phyloP scores from a whole-genome alignment of 37 sponge, comb jelly and placozoan genomes.

The Cliona cf. orientalis region DNA sequence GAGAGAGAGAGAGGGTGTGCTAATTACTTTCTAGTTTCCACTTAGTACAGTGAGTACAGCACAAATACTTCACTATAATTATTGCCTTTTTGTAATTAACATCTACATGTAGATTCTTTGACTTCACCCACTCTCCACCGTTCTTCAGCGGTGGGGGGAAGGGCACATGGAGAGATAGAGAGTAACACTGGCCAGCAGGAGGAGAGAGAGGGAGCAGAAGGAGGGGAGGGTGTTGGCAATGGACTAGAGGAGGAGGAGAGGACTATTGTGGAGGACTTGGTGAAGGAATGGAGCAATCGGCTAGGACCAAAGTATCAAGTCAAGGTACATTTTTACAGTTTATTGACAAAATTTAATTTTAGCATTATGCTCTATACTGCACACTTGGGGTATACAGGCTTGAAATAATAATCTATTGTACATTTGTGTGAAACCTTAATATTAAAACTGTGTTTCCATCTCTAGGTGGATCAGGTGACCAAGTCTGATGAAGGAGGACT shows the following conservation, averaged over 20 bases:
- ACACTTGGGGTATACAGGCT: not conserved
- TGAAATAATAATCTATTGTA: not conserved
- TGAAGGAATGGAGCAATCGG: constrained; percentile 32
- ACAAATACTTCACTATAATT: too few relatives aligned
- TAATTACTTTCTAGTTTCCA: too few relatives aligned
- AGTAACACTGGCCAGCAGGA: too few relatives aligned
- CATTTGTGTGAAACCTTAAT: not conserved
- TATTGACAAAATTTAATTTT: not conserved
- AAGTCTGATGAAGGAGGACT: constrained; percentile 12
- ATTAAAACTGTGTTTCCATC: not conserved
- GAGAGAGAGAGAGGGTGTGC: too few relatives aligned
- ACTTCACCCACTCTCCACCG: too few relatives aligned
- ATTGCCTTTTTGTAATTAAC: too few relatives aligned
- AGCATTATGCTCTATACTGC: not conserved
- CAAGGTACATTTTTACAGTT: not conserved
- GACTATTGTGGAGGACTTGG: constrained; percentile 3
- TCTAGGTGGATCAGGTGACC: constrained; percentile 20
- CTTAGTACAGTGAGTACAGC: too few relatives aligned
- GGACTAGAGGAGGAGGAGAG: not conserved
- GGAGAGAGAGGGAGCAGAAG: not conserved
- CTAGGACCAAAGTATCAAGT: constrained; percentile 37
- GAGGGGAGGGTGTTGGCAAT: not conserved
- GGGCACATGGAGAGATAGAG: too few relatives aligned
- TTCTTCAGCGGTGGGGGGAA: too few relatives aligned
- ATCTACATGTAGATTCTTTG: too few relatives aligned